Percentiles rank a stretch among this genome's conserved stretches.
These are phyloP conservation scores for Drosophila rellima DNA, from an alignment of 2,888 invertebrate genomes.

Conservation along the genomic window DNA sequence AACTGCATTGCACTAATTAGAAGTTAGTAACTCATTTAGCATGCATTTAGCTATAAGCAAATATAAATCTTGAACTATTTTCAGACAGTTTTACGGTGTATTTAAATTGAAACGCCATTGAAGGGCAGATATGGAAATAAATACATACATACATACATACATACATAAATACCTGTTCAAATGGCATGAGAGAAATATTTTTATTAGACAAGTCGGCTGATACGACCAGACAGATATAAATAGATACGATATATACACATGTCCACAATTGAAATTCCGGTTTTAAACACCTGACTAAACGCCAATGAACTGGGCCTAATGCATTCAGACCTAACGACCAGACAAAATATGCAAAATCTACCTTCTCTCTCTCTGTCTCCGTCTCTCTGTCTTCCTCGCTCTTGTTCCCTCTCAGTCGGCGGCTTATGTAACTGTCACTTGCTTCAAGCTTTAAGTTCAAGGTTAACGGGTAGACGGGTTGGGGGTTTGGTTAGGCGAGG, in stretches of 20 bases:
- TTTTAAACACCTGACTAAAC: conserved; percentile 60
- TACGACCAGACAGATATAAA: conserved; percentile 61
- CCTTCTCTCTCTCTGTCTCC: conserved; percentile 1
- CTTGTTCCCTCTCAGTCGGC: conserved; percentile 26
- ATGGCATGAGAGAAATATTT: conserved; percentile 51
- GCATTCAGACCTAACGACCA: conserved; percentile 37
- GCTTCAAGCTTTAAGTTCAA: conserved; percentile 62
- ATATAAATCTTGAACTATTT: background rate
- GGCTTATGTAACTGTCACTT: conserved; percentile 39
- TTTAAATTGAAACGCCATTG: conserved; percentile 2
- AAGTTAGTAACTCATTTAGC: conserved; percentile 3
- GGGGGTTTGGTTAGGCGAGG: background rate
- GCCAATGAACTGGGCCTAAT: conserved; percentile 52
- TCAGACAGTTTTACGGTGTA: background rate
- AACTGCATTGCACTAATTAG: background rate
- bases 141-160: conserved; percentile 25
- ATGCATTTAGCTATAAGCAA: background rate
- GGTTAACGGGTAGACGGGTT: conserved; percentile 43
- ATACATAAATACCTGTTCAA: conserved; percentile 39
- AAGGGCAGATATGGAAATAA: conserved; percentile 9
- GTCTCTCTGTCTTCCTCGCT: conserved; percentile 5
- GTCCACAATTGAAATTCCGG: conserved; percentile 56
- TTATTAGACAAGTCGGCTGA: conserved; percentile 62
- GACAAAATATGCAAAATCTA: conserved; percentile 63
- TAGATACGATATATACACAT: conserved; percentile 20